phyloP scores from a whole-genome alignment of 2,113 vertebrate species.

The Triplophysa siluroides region DNA sequence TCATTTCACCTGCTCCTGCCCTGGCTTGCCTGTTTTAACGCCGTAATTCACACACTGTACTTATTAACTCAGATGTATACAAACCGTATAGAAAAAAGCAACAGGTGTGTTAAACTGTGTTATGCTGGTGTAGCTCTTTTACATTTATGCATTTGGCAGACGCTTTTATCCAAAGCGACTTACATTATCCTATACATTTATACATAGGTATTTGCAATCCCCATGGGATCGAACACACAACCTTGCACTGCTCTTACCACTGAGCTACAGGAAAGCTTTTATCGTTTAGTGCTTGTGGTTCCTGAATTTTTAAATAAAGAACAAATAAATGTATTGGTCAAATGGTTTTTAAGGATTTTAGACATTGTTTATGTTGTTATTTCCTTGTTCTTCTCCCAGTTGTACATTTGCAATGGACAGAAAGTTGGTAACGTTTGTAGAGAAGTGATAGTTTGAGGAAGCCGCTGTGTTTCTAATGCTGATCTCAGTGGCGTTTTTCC shows the following conservation, averaged over 20 bases:
- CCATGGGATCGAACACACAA: too few relatives aligned
- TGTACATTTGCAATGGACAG: neutral
- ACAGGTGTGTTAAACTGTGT: neutral
- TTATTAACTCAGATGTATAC: neutral
- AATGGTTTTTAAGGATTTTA: neutral
- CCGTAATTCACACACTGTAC: neutral
- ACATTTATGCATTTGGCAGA: too few relatives aligned
- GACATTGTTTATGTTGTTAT: neutral
- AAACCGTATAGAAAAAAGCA: neutral
- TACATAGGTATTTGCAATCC: too few relatives aligned
- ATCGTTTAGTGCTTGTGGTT: neutral
- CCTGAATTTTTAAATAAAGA: neutral
- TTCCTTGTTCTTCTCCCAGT: neutral
- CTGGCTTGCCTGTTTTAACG: conserved; percentile 43
- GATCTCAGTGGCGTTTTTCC: conserved; percentile 25
- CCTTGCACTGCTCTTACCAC: too few relatives aligned
- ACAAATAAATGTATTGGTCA: neutral
- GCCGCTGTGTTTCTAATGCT: neutral
- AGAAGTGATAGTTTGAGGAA: neutral
- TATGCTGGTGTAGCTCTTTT: neutral
- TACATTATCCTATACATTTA: too few relatives aligned
- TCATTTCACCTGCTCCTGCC: conserved; percentile 52
- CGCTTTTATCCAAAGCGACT: too few relatives aligned
- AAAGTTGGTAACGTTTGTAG: neutral
- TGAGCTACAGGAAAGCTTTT: too few relatives aligned